Conservation (phyloP, 2,888 invertebrate species). For the Acrocera orbiculus region DNA sequence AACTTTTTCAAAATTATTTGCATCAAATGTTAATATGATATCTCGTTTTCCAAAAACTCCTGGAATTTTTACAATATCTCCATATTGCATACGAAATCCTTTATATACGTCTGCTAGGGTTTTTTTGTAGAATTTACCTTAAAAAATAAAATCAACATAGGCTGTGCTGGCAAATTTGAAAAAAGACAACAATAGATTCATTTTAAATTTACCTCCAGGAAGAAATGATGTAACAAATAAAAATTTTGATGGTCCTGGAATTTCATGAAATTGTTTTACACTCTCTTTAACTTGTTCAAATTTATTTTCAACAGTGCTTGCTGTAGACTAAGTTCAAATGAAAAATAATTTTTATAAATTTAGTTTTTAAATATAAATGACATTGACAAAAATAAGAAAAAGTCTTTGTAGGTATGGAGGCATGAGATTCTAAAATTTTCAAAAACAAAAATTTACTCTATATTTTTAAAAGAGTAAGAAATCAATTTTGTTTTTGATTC, state of each 20-base stretch:
- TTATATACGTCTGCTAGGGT: neutral
- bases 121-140: slow-evolving; percentile 10
- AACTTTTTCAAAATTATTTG: slow-evolving; percentile 8
- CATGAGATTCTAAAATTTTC: no score
- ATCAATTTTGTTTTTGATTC: no score
- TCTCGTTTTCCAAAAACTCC: slow-evolving; percentile 6
- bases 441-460: no score
- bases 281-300: no score
- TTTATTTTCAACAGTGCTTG: no score
- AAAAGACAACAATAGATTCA: neutral
- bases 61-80: slow-evolving; percentile 4
- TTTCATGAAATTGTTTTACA: slow-evolving; percentile 17
- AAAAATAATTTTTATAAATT: no score
- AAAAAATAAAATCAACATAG: no score
- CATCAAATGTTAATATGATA: slow-evolving; percentile 6
- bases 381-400: no score
- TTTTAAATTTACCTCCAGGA: slow-evolving; percentile 18
- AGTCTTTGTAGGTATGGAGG: no score
- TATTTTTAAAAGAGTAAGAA: no score
- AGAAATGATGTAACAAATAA: slow-evolving; percentile 17
- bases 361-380: no score
- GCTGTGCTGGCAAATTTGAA: neutral
- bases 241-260: slow-evolving; percentile 20
- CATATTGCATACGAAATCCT: slow-evolving; percentile 5
- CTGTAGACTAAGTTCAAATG: no score